Percentiles rank a stretch among this genome's conserved stretches.
Conservation (phyloP, 2,888 invertebrate species). For the Vandiemenella viatica region DNA sequence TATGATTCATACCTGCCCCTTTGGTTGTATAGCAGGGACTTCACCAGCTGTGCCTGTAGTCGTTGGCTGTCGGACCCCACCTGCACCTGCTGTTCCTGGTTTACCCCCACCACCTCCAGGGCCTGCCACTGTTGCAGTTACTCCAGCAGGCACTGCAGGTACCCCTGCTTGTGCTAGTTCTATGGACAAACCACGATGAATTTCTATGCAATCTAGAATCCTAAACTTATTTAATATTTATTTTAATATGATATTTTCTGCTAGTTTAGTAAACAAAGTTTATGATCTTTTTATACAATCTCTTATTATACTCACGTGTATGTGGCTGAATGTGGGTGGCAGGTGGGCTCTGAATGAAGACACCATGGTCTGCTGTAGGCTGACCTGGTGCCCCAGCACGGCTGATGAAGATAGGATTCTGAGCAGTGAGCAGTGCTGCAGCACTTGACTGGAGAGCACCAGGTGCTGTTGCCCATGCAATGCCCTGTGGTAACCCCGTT, state of each 20-base stretch:
- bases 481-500: conserved; percentile 47
- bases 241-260: too few relatives aligned
- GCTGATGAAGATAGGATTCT: conserved; percentile 63
- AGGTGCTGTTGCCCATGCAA: conserved; percentile 47
- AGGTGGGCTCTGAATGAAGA: conserved; percentile 73
- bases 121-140: neutral
- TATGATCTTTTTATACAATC: too few relatives aligned
- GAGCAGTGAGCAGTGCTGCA: conserved; percentile 44
- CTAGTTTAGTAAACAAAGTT: too few relatives aligned
- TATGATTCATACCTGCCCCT: too few relatives aligned
- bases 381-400: conserved; percentile 44
- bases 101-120: neutral
- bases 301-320: conserved; percentile 38
- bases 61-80: too few relatives aligned
- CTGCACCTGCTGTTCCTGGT: neutral
- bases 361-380: conserved; percentile 45
- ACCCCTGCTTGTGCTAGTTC: too few relatives aligned
- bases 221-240: too few relatives aligned
- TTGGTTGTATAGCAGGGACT: conserved; percentile 31
- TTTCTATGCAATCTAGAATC: too few relatives aligned
- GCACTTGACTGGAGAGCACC: conserved; percentile 33
- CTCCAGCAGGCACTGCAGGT: neutral
- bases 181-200: too few relatives aligned
- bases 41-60: neutral
- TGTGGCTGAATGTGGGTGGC: conserved; percentile 48